These are phyloP conservation scores for Heliconius hortense DNA, from an alignment of 2,888 invertebrate species.

Conservation along the genomic window DNA sequence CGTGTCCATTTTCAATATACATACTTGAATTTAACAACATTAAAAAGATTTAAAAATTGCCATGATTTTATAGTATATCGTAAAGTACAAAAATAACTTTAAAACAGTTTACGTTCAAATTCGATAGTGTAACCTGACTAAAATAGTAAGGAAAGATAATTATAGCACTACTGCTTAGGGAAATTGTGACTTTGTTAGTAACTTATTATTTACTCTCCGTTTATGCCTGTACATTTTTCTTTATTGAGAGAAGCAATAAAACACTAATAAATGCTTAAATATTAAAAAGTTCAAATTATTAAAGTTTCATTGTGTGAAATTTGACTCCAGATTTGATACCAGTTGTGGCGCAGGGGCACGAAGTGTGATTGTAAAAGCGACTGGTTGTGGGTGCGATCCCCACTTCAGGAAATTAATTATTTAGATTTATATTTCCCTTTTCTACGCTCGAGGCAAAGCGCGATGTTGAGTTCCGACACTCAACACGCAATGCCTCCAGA, in stretches of 20 bases:
- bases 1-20: conserved; percentile 11
- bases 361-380: too few species aligned
- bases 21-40: background rate
- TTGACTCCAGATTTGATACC: too few species aligned
- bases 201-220: background rate
- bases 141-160: background rate
- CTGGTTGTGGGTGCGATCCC: too few species aligned
- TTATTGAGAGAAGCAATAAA: background rate
- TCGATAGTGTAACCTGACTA: background rate
- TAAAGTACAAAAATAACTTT: background rate
- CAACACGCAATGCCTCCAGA: too few species aligned
- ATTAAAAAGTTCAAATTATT: too few species aligned
- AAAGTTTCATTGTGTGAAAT: background rate
- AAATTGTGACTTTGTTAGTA: background rate
- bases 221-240: too few species aligned
- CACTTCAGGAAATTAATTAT: too few species aligned
- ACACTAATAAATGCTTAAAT: background rate
- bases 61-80: background rate
- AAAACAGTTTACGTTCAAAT: background rate
- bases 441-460: too few species aligned
- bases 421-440: too few species aligned
- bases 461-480: too few species aligned
- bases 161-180: background rate
- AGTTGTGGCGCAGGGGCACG: too few species aligned
- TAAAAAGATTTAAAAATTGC: background rate